A percentile compares a stretch with the other conserved stretches of the same genome.
phyloP scores from a whole-genome alignment of 2,888 invertebrate genomes.

The Mayetiola destructor region DNA sequence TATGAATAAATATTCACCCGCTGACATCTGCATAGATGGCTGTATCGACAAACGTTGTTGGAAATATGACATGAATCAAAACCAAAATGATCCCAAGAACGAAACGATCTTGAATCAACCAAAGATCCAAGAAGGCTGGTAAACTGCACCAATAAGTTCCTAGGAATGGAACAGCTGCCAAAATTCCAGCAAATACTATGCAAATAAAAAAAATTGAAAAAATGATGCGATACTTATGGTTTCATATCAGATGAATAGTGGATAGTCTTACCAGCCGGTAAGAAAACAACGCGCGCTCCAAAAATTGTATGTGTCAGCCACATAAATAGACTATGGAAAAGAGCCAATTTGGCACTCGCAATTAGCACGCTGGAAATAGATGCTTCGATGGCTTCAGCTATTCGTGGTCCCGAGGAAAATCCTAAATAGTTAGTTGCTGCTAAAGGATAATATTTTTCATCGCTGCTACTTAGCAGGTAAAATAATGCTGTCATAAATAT shows the following conservation, averaged over 20 bases:
- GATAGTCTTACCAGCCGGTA: slow-evolving; percentile 61
- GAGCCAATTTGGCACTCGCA: slow-evolving; percentile 91
- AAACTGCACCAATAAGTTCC: slow-evolving; percentile 92
- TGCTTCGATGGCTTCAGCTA: slow-evolving; percentile 70
- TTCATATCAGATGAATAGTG: slow-evolving; percentile 18
- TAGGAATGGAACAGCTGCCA: slow-evolving; percentile 91
- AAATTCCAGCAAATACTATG: slow-evolving; percentile 66
- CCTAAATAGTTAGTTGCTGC: slow-evolving; percentile 73
- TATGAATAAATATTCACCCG: no score
- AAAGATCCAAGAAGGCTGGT: slow-evolving; percentile 88
- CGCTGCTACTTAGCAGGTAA: slow-evolving; percentile 80
- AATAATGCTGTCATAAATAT: slow-evolving; percentile 95
- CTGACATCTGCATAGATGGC: slow-evolving; percentile 95
- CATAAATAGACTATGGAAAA: slow-evolving; percentile 96
- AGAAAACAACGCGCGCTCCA: slow-evolving; percentile 84
- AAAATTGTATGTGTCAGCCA: slow-evolving; percentile 95
- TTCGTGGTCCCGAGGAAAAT: slow-evolving; percentile 58
- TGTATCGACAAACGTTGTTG: slow-evolving; percentile 83
- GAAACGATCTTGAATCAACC: slow-evolving; percentile 79
- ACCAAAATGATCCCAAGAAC: slow-evolving; percentile 68
- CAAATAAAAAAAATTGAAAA: not conserved
- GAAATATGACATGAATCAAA: slow-evolving; percentile 66
- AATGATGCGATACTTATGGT: not conserved
- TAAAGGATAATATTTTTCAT: slow-evolving; percentile 79
- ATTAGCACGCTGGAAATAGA: slow-evolving; percentile 89